Conservation (phyloP, 2,888 invertebrate species). For the Poecilus cupreus region DNA sequence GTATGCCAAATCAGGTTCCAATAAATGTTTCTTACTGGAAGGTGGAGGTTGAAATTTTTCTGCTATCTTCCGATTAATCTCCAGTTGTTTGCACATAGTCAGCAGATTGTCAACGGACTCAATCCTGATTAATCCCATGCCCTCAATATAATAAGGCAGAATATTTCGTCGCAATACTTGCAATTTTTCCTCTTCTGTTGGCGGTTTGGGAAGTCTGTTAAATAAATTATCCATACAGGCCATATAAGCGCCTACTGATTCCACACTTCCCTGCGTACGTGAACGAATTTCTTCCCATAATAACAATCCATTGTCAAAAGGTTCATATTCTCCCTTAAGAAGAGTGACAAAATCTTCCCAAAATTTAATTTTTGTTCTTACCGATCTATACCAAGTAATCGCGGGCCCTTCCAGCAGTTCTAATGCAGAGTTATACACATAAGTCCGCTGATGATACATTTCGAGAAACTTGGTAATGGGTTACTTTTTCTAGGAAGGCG, state of each 20-base stretch:
- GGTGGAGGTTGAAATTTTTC: neutral
- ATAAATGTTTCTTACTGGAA: neutral
- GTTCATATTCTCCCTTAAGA: neutral
- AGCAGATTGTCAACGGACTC: neutral
- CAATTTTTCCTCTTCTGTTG: neutral
- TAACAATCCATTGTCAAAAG: neutral
- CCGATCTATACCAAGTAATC: neutral
- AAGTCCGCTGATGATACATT: slow-evolving; percentile 58
- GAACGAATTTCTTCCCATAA: slow-evolving; percentile 11
- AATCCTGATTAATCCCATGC: neutral
- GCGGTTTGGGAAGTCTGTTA: neutral
- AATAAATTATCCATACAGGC: neutral
- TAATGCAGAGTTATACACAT: neutral
- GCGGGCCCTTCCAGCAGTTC: neutral
- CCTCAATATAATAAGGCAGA: neutral
- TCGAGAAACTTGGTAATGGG: slow-evolving; percentile 60
- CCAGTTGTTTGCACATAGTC: neutral
- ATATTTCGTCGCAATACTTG: neutral
- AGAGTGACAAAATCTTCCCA: neutral
- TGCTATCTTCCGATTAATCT: neutral
- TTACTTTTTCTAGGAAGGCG: slow-evolving; percentile 59
- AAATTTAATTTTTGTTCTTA: neutral
- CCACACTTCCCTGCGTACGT: neutral
- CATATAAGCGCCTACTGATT: neutral
- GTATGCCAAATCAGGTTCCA: slow-evolving; percentile 27